Conservation (phyloP, 2,888 invertebrate genomes). For the Brenthis ino region DNA sequence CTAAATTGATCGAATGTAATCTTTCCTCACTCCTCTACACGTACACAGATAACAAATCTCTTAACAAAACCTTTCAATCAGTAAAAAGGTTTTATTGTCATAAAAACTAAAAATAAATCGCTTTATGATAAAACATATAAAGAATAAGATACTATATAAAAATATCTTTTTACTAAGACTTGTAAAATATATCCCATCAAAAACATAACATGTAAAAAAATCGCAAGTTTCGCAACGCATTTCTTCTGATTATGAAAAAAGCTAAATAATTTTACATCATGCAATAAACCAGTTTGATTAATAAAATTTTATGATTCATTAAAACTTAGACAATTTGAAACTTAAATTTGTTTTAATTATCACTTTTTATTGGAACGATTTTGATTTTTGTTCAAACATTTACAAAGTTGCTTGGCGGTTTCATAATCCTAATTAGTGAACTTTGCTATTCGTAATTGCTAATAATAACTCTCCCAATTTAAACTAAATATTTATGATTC, state of each 20-base stretch:
- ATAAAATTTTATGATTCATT: conserved; percentile 24
- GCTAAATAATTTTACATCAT: conserved; percentile 3
- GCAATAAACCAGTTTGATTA: conserved; percentile 12
- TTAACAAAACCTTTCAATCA: no score
- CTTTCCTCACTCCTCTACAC: no score
- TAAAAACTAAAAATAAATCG: no score
- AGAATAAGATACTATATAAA: no score
- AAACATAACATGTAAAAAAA: no score
- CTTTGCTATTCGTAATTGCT: conserved; percentile 49
- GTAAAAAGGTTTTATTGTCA: no score
- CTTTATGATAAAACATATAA: no score
- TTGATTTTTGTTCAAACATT: conserved; percentile 51
- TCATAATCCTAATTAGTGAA: conserved; percentile 54
- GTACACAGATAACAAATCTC: no score
- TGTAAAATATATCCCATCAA: no score
- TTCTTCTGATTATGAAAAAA: background rate
- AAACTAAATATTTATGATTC: conserved; percentile 27
- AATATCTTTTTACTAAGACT: no score
- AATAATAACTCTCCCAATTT: conserved; percentile 44
- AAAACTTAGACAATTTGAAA: conserved; percentile 31
- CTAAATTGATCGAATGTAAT: no score
- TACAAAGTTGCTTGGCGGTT: conserved; percentile 49
- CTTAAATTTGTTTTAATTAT: conserved; percentile 36
- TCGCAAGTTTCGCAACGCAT: no score
- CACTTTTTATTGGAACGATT: conserved; percentile 50